Evolutionary conservation across 2,888 invertebrate species (phyloP).

Genomic region (Asteroscopus sphinx): DNA sequence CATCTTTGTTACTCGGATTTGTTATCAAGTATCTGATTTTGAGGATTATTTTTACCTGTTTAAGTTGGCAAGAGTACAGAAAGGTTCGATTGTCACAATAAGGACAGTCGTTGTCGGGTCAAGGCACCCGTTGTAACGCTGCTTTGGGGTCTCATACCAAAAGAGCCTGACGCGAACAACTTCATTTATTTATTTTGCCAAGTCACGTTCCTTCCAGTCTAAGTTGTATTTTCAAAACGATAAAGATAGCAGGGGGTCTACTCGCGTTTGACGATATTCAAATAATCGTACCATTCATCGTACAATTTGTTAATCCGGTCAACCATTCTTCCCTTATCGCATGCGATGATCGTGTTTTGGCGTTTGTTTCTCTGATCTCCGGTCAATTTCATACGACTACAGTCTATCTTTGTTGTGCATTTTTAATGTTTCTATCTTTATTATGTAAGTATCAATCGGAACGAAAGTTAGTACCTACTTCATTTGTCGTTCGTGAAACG

Average conservation of each 20-base stretch:
- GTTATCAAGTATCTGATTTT: slow-evolving; percentile 28
- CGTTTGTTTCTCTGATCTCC: too few species aligned
- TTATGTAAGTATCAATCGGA: too few species aligned
- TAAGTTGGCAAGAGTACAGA: slow-evolving; percentile 18
- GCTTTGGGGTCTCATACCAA: slow-evolving; percentile 47
- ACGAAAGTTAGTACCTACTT: too few species aligned
- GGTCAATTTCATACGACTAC: too few species aligned
- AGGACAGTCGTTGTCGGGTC: slow-evolving; percentile 48
- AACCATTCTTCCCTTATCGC: too few species aligned
- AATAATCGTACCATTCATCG: too few species aligned
- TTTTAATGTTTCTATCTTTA: too few species aligned
- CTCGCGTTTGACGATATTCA: too few species aligned
- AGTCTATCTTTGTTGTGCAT: too few species aligned
- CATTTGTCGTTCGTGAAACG: too few species aligned
- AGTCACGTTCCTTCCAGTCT: slow-evolving; percentile 46
- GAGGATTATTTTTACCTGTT: slow-evolving; percentile 43
- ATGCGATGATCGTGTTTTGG: too few species aligned
- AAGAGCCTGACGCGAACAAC: slow-evolving; percentile 26
- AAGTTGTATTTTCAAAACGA: slow-evolving; percentile 30
- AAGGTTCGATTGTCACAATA: slow-evolving; percentile 39
- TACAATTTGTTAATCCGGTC: too few species aligned
- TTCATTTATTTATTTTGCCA: slow-evolving; percentile 50
- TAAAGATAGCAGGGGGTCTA: slow-evolving; percentile 41
- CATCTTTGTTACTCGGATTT: slow-evolving; percentile 44
- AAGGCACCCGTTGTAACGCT: slow-evolving; percentile 52